These are phyloP conservation scores for Tragelaphus buxtoni DNA, from an alignment of 2,113 vertebrate genomes.

Conservation along the genomic window DNA sequence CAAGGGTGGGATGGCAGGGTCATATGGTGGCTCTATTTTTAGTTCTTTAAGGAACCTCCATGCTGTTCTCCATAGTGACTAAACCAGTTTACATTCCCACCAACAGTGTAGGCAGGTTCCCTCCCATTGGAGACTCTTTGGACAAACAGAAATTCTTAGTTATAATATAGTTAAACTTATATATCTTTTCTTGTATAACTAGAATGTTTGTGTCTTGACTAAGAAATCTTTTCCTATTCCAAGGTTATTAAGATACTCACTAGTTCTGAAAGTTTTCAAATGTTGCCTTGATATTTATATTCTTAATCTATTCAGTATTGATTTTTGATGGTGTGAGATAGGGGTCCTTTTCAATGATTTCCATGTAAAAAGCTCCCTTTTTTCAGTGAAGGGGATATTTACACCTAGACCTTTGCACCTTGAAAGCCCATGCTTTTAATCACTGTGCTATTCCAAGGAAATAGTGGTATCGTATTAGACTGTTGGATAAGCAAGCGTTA, in stretches of 20 bases:
- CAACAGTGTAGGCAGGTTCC: not conserved
- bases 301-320: not conserved
- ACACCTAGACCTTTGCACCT: not conserved
- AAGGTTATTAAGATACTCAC: not conserved
- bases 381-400: not conserved
- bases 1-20: not conserved
- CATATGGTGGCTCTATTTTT: not conserved
- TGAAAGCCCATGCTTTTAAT: not conserved
- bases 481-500: not conserved
- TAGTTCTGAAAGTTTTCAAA: not conserved
- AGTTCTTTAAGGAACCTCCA: not conserved
- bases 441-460: not conserved
- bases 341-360: not conserved
- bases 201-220: not conserved
- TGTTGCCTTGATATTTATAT: not conserved
- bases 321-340: not conserved
- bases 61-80: not conserved
- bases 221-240: not conserved
- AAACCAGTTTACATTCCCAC: not conserved
- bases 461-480: not conserved
- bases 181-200: not conserved
- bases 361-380: not conserved
- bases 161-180: not conserved
- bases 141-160: not conserved
- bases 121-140: not conserved